Base-by-base conservation (phyloP, 1,140 invertebrate genomes). In the Drosophila auraria region DNA sequence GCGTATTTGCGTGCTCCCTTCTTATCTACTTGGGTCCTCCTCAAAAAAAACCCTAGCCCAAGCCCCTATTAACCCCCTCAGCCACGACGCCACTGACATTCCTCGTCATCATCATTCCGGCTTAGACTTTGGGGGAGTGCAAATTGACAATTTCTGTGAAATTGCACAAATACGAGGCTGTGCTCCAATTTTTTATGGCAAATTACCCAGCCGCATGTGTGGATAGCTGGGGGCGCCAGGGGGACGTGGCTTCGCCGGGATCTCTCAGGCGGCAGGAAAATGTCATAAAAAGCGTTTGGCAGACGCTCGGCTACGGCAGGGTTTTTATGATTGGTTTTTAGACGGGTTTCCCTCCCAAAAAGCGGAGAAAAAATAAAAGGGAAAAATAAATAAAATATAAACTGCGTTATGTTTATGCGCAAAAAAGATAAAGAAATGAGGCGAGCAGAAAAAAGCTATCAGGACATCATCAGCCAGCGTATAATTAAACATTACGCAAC, bases 61-160 rank as follows among this genome's bases (percentile, higher is more conserved):
- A 20, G 20, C 20, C 20, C 20, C 49, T 17, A 11, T 25, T 38
- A 12, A 42, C 17, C 36, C 20, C 33, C 20, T 11, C 23, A 17
- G 5, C 33, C 40, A 27, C 59, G 33, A 36, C 23, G 50, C 42
- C 40, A 14, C 71, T 27, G 49, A 56, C 45, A 49, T 66, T 62
- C 30, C 62, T 49, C 74, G 47, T 49, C 47, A 53, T 51, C 58
- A 38, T 63, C 47, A 44, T 66, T 77, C 58, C 47, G 84, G 83
- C 84, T 87, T 87, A 87, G 83, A 87, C 81, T 89, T 89, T 71
- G 73, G 78, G 78, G 80, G 84, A 80, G 87, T 78, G 86, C 87
- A 89, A 89, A 89, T 89, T 89, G 86, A 91, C 86, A 89, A 89
- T 89, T 90, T 89, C 86, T 82, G 69, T 84, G 84, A 90, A 89